phyloP scores from a whole-genome alignment of 2,113 vertebrate genomes.

The Trematomus loennbergii region DNA sequence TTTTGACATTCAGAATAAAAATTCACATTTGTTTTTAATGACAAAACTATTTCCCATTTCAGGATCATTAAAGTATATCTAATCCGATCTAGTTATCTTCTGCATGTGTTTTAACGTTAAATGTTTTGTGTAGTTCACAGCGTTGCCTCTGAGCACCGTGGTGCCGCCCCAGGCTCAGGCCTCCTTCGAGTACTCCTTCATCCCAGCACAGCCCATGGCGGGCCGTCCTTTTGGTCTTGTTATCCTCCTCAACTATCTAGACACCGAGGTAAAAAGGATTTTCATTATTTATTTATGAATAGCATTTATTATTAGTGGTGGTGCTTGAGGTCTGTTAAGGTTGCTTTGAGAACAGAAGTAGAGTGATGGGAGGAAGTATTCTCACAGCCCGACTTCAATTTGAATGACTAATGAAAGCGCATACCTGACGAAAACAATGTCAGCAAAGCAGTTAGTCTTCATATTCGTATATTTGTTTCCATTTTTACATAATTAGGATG shows the following conservation, averaged over 20 bases:
- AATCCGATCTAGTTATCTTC: too few species aligned
- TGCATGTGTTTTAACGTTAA: background rate
- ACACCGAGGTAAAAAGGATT: conserved; percentile 72
- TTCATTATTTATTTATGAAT: conserved; percentile 8
- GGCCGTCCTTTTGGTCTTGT: conserved; percentile 85
- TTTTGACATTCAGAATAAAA: background rate
- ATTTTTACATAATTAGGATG: background rate
- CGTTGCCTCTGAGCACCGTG: conserved; percentile 78
- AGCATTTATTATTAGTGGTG: background rate
- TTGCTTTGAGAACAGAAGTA: background rate
- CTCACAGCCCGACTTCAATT: background rate
- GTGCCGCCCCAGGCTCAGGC: conserved; percentile 82
- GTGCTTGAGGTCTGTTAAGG: background rate
- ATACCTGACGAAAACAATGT: background rate
- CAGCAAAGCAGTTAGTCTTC: conserved; percentile 5
- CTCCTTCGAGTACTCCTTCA: conserved; percentile 86
- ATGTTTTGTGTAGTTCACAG: conserved; percentile 80
- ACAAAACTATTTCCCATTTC: background rate
- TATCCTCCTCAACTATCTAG: conserved; percentile 83
- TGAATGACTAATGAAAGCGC: conserved; percentile 18
- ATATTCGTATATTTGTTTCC: background rate
- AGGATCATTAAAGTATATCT: too few species aligned
- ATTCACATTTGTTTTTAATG: background rate
- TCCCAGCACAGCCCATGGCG: conserved; percentile 84
- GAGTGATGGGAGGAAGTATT: background rate